A percentile compares a stretch with the other conserved stretches of the same genome.
These are phyloP conservation scores for Apis dorsata DNA, from an alignment of 1,140 invertebrate genomes.

Conservation along the genomic window DNA sequence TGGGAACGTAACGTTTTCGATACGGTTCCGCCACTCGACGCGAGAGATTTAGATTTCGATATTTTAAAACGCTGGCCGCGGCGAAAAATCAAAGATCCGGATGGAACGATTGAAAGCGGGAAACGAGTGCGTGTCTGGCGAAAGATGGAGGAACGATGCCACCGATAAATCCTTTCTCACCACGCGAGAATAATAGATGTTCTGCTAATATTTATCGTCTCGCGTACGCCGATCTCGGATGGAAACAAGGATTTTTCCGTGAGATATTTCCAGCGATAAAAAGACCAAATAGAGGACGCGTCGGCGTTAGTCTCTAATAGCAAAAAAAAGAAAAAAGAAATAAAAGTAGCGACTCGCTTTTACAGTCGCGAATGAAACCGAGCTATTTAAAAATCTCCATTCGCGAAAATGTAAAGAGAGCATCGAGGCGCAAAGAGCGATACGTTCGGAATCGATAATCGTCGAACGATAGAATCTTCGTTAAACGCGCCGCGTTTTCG, in stretches of 20 bases:
- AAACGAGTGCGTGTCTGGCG: slow-evolving; percentile 10
- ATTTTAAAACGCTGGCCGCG: no score
- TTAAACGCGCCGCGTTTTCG: no score
- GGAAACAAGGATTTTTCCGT: slow-evolving; percentile 56
- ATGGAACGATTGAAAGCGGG: no score
- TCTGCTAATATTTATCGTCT: slow-evolving; percentile 54
- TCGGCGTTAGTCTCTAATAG: not conserved
- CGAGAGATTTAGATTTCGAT: no score
- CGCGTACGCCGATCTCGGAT: slow-evolving; percentile 3
- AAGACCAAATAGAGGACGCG: slow-evolving; percentile 19
- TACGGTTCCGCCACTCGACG: no score
- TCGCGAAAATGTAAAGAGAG: not conserved
- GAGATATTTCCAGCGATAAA: slow-evolving; percentile 37
- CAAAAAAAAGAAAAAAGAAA: not conserved
- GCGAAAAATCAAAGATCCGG: not conserved
- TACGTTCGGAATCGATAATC: no score
- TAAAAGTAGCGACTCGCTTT: not conserved
- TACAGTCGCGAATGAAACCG: slow-evolving; percentile 2
- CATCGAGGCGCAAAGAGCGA: not conserved
- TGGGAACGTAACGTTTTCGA: no score
- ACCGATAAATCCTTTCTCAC: slow-evolving; percentile 57
- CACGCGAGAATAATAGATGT: slow-evolving; percentile 38
- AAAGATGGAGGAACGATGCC: slow-evolving; percentile 38
- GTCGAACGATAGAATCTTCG: no score
- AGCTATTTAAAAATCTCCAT: slow-evolving; percentile 2